These are phyloP conservation scores for Pao palembangensis DNA, from an alignment of 2,113 vertebrate genomes.

Conservation along the genomic window DNA sequence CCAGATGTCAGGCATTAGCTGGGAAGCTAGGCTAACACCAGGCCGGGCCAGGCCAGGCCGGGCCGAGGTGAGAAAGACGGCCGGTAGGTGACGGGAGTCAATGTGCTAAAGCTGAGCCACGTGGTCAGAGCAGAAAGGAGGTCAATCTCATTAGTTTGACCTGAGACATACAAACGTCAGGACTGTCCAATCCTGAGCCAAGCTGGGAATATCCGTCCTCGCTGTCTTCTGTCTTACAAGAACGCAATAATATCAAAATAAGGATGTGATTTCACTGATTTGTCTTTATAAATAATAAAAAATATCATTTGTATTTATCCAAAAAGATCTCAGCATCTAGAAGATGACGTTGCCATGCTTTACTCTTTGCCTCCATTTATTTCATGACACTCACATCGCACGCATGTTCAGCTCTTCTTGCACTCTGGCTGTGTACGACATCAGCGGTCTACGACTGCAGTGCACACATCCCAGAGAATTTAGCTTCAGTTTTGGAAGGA, in stretches of 20 bases:
- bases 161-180: conserved; percentile 53
- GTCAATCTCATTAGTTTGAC: conserved; percentile 71
- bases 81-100: conserved; percentile 31
- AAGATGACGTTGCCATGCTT: too few species aligned
- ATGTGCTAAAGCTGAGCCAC: conserved; percentile 46
- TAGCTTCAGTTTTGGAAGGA: too few species aligned
- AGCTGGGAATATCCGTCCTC: conserved; percentile 8
- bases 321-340: too few species aligned
- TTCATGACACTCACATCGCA: too few species aligned
- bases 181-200: conserved; percentile 30
- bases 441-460: too few species aligned
- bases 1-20: conserved; percentile 58
- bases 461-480: too few species aligned
- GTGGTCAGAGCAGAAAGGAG: conserved; percentile 57
- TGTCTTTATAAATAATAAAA: too few species aligned
- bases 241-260: not conserved
- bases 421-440: too few species aligned
- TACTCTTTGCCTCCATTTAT: too few species aligned
- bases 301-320: too few species aligned
- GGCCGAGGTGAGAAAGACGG: not conserved
- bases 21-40: conserved; percentile 11
- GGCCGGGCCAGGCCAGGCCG: not conserved
- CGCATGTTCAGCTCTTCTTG: too few species aligned
- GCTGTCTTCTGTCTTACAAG: not conserved
- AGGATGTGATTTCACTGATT: not conserved